Conservation (phyloP, 2,113 vertebrate genomes). For the Atlantisia rogersi region DNA sequence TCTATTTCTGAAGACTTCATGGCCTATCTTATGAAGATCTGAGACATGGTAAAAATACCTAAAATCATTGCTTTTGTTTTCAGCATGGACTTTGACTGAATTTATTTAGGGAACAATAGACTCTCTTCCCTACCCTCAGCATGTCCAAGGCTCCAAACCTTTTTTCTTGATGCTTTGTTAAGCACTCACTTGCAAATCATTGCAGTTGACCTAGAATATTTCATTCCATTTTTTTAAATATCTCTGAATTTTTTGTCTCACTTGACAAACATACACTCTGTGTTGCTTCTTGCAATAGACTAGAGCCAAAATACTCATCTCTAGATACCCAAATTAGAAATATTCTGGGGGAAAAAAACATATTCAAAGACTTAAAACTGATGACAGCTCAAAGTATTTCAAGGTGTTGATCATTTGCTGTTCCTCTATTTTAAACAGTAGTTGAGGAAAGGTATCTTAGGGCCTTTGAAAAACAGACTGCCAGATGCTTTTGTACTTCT, state of each 20-base stretch:
- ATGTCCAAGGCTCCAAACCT: neutral
- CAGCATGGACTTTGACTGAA: neutral
- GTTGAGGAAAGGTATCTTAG: neutral
- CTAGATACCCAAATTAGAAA: neutral
- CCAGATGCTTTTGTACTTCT: neutral
- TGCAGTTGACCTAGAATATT: neutral
- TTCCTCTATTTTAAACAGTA: neutral
- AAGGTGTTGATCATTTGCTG: neutral
- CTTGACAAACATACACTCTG: neutral
- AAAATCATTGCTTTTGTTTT: neutral
- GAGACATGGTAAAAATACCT: neutral
- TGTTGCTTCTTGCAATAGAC: neutral
- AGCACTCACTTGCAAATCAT: neutral
- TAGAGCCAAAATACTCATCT: neutral
- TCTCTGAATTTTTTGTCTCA: neutral
- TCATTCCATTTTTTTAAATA: neutral
- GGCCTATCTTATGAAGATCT: neutral
- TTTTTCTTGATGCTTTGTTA: neutral
- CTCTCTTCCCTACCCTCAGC: neutral
- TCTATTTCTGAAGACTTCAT: neutral
- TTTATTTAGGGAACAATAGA: neutral
- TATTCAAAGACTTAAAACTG: neutral
- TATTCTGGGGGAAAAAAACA: neutral
- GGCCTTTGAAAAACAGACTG: neutral
- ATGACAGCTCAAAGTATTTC: neutral